A percentile compares a stretch with the other conserved stretches of the same genome.
Evolutionary conservation across 2,797 vertebrate genomes (phyloP).

Genomic region (Otolemur crassicaudatus): DNA sequence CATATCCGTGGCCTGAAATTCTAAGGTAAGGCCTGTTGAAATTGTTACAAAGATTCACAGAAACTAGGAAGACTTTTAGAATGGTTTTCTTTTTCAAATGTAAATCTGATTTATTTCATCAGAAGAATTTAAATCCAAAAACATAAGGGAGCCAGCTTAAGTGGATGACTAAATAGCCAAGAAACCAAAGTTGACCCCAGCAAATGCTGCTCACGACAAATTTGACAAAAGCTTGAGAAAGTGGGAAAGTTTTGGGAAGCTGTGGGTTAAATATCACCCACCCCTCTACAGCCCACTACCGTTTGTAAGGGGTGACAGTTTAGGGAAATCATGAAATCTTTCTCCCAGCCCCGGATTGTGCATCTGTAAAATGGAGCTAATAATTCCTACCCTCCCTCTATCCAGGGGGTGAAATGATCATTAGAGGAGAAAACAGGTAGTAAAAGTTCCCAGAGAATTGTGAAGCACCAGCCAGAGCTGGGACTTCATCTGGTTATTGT

Average conservation of each 20-base stretch:
- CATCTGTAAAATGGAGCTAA: conserved; percentile 55
- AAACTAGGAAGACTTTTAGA: background rate
- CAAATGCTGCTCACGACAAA: background rate
- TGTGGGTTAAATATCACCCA: background rate
- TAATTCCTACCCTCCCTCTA: background rate
- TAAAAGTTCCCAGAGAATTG: background rate
- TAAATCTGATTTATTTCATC: conserved; percentile 23
- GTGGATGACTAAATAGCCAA: background rate
- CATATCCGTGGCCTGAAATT: background rate
- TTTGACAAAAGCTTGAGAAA: conserved; percentile 58
- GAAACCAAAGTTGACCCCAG: background rate
- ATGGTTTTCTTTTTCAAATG: conserved; percentile 12
- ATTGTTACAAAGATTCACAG: background rate
- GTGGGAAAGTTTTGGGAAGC: background rate
- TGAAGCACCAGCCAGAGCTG: background rate
- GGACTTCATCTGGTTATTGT: background rate
- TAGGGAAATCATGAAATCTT: background rate
- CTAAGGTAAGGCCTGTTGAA: background rate
- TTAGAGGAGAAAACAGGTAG: background rate
- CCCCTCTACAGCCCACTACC: background rate
- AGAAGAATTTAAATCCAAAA: conserved; percentile 3
- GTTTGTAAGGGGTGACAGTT: background rate
- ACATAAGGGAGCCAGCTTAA: background rate
- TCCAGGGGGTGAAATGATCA: background rate
- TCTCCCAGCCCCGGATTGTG: conserved; percentile 30